Percentiles rank a stretch among this genome's conserved stretches.
These are phyloP conservation scores for Drepana falcataria DNA, from an alignment of 2,888 invertebrate species.

Conservation along the genomic window DNA sequence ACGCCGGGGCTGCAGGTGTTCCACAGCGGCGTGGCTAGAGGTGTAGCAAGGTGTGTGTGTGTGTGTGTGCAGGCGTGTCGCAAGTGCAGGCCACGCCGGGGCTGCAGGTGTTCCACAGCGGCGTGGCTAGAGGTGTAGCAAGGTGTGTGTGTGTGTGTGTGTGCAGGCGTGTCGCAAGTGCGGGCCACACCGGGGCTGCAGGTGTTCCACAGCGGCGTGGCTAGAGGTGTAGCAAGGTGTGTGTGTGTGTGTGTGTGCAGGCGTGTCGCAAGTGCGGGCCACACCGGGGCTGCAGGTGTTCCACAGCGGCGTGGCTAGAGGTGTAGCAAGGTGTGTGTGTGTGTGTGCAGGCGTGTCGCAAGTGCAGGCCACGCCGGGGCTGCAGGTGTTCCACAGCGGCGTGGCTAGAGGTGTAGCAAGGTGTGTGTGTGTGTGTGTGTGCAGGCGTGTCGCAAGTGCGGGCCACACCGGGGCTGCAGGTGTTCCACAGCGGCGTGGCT, in stretches of 20 bases:
- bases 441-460: conserved; percentile 79
- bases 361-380: no score
- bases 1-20: conserved; percentile 82
- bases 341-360: conserved; percentile 3
- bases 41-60: no score
- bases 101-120: no score
- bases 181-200: no score
- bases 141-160: neutral
- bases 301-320: conserved; percentile 88
- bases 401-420: neutral
- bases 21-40: conserved; percentile 88
- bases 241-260: conserved; percentile 41
- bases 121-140: no score
- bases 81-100: no score
- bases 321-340: neutral
- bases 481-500: conserved; percentile 93
- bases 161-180: no score
- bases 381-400: no score
- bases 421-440: conserved; percentile 5
- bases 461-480: conserved; percentile 71
- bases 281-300: conserved; percentile 82
- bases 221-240: neutral
- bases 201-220: no score
- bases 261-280: conserved; percentile 75
- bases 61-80: no score